Conservation (phyloP, 2,888 invertebrate genomes). For the Sepioteuthis lessoniana region DNA sequence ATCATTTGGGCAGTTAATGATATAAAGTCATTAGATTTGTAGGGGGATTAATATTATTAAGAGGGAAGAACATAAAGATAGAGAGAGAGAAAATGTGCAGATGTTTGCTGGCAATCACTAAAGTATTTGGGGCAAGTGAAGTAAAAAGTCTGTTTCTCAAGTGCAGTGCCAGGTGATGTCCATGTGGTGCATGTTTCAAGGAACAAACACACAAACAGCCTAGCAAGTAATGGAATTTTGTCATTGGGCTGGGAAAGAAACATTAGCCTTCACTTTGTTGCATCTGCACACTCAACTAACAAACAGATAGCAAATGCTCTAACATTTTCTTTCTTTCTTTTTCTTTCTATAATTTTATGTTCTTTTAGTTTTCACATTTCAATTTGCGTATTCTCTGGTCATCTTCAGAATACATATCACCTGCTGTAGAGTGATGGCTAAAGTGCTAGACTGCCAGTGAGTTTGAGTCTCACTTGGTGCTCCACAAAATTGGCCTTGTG, state of each 20-base stretch:
- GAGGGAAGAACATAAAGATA: neutral
- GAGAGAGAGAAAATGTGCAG: neutral
- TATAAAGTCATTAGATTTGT: slow-evolving; percentile 33
- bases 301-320: neutral
- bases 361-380: slow-evolving; percentile 20
- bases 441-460: neutral
- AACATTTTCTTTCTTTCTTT: slow-evolving; percentile 8
- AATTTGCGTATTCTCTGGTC: neutral
- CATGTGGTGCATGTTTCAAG: slow-evolving; percentile 33
- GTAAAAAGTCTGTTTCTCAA: slow-evolving; percentile 23
- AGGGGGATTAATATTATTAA: neutral
- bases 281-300: neutral
- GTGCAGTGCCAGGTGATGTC: slow-evolving; percentile 33
- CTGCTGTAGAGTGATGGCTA: neutral
- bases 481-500: neutral
- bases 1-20: neutral
- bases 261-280: slow-evolving; percentile 23
- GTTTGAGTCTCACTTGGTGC: neutral
- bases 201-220: slow-evolving; percentile 11
- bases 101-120: neutral
- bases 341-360: neutral
- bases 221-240: neutral
- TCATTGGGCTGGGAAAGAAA: neutral
- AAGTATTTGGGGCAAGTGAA: slow-evolving; percentile 23
- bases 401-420: neutral